These are phyloP conservation scores for Thaumatotibia leucotreta DNA, from an alignment of 1,140 invertebrate species.

Conservation along the genomic window DNA sequence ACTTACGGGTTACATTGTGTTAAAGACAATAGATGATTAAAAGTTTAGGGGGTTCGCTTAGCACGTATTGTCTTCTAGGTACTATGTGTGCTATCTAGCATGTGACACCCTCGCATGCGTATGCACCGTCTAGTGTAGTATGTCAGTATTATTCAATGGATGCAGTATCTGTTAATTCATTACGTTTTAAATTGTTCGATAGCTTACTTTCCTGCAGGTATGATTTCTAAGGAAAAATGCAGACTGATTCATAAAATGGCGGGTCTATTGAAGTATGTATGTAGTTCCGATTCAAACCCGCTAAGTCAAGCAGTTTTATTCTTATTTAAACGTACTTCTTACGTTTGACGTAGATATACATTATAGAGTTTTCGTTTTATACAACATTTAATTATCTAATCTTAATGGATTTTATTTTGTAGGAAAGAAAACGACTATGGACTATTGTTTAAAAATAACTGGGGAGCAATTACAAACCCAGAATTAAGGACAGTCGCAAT, in stretches of 20 bases:
- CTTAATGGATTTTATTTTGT: no score
- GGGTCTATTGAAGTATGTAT: no score
- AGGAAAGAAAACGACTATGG: no score
- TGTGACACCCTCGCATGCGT: slow-evolving; percentile 28
- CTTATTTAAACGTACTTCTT: no score
- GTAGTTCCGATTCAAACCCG: no score
- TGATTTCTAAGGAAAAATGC: background rate
- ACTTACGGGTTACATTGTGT: background rate
- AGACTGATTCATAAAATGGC: background rate
- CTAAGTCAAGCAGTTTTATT: background rate
- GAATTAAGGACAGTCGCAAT: background rate
- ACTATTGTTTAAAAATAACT: no score
- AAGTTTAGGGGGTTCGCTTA: background rate
- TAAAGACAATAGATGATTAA: background rate
- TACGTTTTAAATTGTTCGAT: background rate
- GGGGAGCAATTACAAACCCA: no score
- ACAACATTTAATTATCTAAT: no score
- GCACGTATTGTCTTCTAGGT: background rate
- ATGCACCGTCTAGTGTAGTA: slow-evolving; percentile 14
- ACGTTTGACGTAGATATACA: no score
- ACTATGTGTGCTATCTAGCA: slow-evolving; percentile 33
- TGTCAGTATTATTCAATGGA: background rate
- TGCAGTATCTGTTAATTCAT: background rate
- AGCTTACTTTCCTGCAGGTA: background rate
- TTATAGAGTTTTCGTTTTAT: no score